Percentiles rank a stretch among this genome's conserved stretches.
Conservation (phyloP, 2,888 invertebrate genomes). For the Sclerodermus sp. region DNA sequence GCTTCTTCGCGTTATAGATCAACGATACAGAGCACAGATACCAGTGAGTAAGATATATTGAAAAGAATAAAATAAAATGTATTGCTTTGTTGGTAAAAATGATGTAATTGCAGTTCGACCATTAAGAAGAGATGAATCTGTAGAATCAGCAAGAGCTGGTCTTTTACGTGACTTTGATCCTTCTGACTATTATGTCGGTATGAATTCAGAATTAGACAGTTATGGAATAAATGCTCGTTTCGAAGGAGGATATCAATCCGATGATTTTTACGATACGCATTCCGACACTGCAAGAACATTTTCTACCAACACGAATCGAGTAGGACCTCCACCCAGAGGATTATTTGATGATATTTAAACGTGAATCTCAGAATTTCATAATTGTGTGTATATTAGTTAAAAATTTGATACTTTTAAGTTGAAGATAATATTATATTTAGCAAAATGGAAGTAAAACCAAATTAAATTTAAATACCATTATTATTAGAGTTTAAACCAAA, state of each 20-base stretch:
- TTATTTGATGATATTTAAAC: slow-evolving; percentile 82
- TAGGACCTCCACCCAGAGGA: slow-evolving; percentile 74
- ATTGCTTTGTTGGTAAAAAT: background rate
- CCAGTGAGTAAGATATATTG: slow-evolving; percentile 50
- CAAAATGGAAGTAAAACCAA: slow-evolving; percentile 12
- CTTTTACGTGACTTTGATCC: slow-evolving; percentile 77
- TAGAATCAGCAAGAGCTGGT: slow-evolving; percentile 77
- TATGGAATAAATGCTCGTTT: slow-evolving; percentile 47
- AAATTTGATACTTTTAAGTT: background rate
- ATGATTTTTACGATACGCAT: slow-evolving; percentile 51
- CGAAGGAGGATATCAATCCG: slow-evolving; percentile 49
- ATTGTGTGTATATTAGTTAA: no score
- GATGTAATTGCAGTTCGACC: slow-evolving; percentile 56
- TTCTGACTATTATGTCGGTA: slow-evolving; percentile 68
- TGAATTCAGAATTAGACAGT: slow-evolving; percentile 47
- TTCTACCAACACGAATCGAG: slow-evolving; percentile 57
- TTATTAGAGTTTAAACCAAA: no score
- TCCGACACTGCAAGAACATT: slow-evolving; percentile 53
- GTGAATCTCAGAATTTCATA: background rate
- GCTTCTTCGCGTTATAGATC: slow-evolving; percentile 55
- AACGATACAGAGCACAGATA: slow-evolving; percentile 58
- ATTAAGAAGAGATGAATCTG: slow-evolving; percentile 61
- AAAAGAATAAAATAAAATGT: background rate
- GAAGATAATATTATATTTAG: slow-evolving; percentile 10
- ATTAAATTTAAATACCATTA: no score